phyloP scores from a whole-genome alignment of 2,113 vertebrate genomes.

The Ornithorhynchus anatinus region DNA sequence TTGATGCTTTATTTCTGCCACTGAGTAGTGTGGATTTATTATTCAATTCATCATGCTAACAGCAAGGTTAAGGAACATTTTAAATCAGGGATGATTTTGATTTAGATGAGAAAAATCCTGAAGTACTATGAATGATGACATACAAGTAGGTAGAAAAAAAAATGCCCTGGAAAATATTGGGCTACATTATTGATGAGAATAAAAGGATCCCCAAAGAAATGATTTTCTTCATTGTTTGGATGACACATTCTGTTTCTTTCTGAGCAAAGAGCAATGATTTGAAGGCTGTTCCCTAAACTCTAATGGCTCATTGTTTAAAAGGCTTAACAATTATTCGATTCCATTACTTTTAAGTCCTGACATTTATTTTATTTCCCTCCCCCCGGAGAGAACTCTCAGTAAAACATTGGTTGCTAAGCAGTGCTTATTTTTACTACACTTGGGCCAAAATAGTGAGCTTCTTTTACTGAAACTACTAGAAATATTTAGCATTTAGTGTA shows the following conservation, averaged over 20 bases:
- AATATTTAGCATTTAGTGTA: not conserved
- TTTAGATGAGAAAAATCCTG: conserved; percentile 55
- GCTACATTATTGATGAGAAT: not conserved
- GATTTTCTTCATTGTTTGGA: conserved; percentile 6
- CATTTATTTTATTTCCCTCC: not conserved
- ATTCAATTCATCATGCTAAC: conserved; percentile 60
- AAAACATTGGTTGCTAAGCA: conserved; percentile 47
- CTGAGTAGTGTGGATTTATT: conserved; percentile 43
- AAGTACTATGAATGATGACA: conserved; percentile 40
- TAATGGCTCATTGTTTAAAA: conserved; percentile 37
- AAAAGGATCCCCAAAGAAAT: conserved; percentile 7
- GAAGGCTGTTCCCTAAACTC: conserved; percentile 27
- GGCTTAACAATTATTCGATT: conserved; percentile 21
- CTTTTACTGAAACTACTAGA: not conserved
- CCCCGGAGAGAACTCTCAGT: conserved; percentile 10
- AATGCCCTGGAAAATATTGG: conserved; percentile 35
- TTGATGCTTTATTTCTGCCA: conserved; percentile 54
- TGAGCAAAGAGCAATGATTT: not conserved
- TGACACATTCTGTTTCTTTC: not conserved
- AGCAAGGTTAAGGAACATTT: conserved; percentile 57
- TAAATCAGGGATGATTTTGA: conserved; percentile 53
- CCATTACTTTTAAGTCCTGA: conserved; percentile 1
- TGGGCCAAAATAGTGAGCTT: conserved; percentile 19
- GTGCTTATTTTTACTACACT: conserved; percentile 49
- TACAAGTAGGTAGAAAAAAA: conserved; percentile 49